These are phyloP conservation scores for Scopus umbretta DNA, from an alignment of 2,113 vertebrate species.

Conservation along the genomic window DNA sequence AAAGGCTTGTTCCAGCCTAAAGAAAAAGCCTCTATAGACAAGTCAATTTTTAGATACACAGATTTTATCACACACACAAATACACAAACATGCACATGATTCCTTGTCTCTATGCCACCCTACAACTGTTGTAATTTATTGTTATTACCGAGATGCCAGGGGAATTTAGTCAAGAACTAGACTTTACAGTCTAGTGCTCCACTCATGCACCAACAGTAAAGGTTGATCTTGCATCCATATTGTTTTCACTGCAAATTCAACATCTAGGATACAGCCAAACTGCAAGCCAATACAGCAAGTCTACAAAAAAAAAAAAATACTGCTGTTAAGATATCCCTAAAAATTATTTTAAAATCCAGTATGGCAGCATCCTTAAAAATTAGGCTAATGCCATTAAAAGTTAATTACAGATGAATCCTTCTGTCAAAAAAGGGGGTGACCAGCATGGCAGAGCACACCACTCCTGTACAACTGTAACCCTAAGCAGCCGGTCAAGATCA, in stretches of 20 bases:
- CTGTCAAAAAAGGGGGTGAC: neutral
- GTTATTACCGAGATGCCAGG: neutral
- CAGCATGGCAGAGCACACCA: neutral
- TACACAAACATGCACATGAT: neutral
- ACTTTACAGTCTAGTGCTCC: slow-evolving; percentile 19
- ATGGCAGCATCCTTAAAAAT: neutral
- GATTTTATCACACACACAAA: slow-evolving; percentile 14
- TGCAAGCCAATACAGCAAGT: neutral
- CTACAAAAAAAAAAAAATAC: neutral
- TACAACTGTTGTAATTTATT: slow-evolving; percentile 34
- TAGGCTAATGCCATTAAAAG: neutral
- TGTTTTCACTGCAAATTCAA: neutral
- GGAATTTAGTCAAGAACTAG: neutral
- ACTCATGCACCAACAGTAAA: neutral
- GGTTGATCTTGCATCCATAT: neutral
- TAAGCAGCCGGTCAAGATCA: neutral
- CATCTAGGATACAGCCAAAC: neutral
- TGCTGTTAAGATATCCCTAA: neutral
- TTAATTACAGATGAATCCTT: neutral
- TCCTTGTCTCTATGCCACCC: neutral
- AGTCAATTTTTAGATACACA: neutral
- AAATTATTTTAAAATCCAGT: neutral
- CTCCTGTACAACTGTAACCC: neutral
- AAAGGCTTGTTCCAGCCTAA: neutral
- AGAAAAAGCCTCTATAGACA: neutral